Conservation (phyloP, 2,888 invertebrate genomes). For the Choreutis nemorana region DNA sequence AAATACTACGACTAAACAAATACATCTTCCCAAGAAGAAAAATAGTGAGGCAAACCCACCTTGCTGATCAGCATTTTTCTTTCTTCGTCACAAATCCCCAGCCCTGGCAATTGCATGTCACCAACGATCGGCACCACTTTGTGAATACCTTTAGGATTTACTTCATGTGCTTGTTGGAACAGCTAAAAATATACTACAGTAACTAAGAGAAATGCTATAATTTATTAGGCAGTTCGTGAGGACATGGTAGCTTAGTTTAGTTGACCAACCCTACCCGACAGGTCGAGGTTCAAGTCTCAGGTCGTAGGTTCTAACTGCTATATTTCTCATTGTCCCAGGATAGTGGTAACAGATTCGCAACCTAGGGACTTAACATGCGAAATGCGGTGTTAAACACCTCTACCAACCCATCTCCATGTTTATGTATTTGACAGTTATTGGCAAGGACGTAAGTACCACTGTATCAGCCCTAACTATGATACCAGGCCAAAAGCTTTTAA, state of each 20-base stretch:
- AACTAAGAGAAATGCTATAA: neutral
- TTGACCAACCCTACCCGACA: no score
- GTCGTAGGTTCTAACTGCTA: no score
- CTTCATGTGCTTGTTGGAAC: slow-evolving; percentile 60
- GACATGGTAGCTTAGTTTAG: neutral
- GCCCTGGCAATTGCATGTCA: slow-evolving; percentile 66
- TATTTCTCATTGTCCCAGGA: no score
- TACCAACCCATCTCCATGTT: neutral
- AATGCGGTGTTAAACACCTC: no score
- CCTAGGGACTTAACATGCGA: no score
- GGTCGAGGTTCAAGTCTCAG: no score
- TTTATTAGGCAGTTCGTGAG: neutral
- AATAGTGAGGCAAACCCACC: slow-evolving; percentile 20
- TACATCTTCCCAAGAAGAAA: neutral
- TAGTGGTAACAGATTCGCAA: no score
- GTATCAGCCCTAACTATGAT: no score
- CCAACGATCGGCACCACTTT: slow-evolving; percentile 59
- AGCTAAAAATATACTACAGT: slow-evolving; percentile 35
- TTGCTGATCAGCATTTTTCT: slow-evolving; percentile 45
- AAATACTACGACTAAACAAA: no score
- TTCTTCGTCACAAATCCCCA: slow-evolving; percentile 68
- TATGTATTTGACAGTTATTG: no score
- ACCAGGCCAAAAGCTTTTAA: no score
- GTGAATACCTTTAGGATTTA: slow-evolving; percentile 69
- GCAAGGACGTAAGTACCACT: no score